Evolutionary conservation across 2,113 vertebrate genomes (phyloP), one percentile per base, ranked within the genome.

Genomic region (Rhinichthys klamathensis): DNA sequence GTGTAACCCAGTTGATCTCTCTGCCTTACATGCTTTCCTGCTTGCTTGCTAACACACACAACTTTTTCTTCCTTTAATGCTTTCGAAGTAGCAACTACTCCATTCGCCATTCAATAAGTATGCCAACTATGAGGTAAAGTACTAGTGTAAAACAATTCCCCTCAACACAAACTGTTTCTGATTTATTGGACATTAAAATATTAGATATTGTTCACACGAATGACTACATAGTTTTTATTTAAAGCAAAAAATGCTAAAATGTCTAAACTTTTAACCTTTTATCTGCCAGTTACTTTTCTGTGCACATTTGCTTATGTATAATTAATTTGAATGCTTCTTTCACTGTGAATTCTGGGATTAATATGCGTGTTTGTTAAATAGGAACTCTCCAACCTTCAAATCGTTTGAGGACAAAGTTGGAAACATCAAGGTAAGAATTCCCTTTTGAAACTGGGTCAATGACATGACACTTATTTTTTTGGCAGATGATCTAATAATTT

Each of bases 71-170:
- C 90, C 75, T 84, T 92, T 89, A 92, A 96, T 0, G 97, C 96
- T 95, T 94, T 72, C 96, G 94, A 88, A 96, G 96, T 92, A 99
- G 98, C 97, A 96, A 96, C 92, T 97, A 97, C 95, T 99, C 98
- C 95, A 97, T 99, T 87, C 97, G 98, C 87, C 98, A 99, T 92
- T 99, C 98, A 21, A 99, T 99, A 95, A 99, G 98, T 94, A 99
- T 99, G 97, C 98, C 98, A 0, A 95, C 96, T 30, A 99, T 99
- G 98, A 99, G 98, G 98, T 99, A 99, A 98, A 0, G 96, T 96
- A 94, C 84, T 69, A 63, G 41, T 56, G 84, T 63, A 23, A 38
- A 58, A 65, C 38, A 38, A 18, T 63, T 16, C 21, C 79, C 30
- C n/a, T 51, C 23, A 32, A 3, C n/a, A 73, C 46, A 54, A 27